phyloP scores from a whole-genome alignment of 2,113 vertebrate genomes.

The Mustelus asterias region DNA sequence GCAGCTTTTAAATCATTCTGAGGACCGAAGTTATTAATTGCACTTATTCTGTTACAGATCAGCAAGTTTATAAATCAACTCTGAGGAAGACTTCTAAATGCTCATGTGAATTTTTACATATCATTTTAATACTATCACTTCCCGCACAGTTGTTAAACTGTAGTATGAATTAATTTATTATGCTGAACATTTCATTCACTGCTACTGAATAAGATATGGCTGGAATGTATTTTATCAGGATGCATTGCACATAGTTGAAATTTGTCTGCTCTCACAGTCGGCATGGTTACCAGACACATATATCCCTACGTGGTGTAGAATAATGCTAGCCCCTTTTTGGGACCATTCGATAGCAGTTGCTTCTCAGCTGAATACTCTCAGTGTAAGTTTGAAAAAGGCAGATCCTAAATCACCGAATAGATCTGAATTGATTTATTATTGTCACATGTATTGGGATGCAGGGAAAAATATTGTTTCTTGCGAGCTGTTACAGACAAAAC shows the following conservation, averaged over 20 bases:
- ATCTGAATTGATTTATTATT: not conserved
- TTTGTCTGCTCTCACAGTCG: not conserved
- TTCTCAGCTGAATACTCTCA: not conserved
- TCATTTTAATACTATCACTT: not conserved
- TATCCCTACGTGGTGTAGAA: not conserved
- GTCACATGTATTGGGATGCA: too few species aligned
- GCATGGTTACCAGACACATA: not conserved
- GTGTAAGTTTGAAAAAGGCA: not conserved
- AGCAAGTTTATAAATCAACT: constrained; percentile 13
- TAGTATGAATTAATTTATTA: not conserved
- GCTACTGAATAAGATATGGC: not conserved
- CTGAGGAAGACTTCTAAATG: not conserved
- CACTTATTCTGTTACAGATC: constrained; percentile 1
- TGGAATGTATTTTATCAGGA: not conserved
- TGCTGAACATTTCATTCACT: not conserved
- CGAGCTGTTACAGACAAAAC: too few species aligned
- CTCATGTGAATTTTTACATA: not conserved
- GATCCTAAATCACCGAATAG: not conserved
- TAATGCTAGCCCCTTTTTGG: not conserved
- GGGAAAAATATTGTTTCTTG: too few species aligned
- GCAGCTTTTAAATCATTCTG: not conserved
- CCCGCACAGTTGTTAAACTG: not conserved
- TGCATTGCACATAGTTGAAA: not conserved
- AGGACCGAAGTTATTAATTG: not conserved
- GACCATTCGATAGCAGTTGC: not conserved